Conservation (phyloP, 2,113 vertebrate genomes). For the Myrmophylax atrothorax region DNA sequence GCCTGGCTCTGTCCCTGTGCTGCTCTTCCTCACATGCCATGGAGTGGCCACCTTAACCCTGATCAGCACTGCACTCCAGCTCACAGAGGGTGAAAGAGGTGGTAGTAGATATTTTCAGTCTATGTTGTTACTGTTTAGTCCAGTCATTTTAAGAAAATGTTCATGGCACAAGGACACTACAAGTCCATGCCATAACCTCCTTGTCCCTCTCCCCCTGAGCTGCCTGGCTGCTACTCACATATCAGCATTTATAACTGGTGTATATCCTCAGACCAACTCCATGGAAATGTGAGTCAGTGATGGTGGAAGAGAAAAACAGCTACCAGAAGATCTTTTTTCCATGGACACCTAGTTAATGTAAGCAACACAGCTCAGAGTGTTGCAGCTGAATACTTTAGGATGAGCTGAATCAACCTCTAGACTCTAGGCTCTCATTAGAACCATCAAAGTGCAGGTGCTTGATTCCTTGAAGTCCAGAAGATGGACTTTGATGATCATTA, state of each 20-base stretch:
- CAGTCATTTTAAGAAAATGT: not conserved
- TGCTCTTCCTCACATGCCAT: not conserved
- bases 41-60: not conserved
- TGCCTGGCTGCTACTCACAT: not conserved
- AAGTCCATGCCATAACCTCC: not conserved
- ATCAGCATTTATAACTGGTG: not conserved
- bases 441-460: not conserved
- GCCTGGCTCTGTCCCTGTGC: not conserved
- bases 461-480: not conserved
- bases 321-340: not conserved
- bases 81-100: not conserved
- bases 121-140: not conserved
- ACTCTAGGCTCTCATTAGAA: not conserved
- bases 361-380: not conserved
- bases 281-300: not conserved
- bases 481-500: not conserved
- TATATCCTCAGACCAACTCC: not conserved
- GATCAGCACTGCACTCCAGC: not conserved
- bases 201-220: not conserved
- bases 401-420: not conserved
- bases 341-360: not conserved
- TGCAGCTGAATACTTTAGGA: not conserved
- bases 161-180: not conserved
- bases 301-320: not conserved
- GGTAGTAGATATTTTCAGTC: not conserved